Conservation (phyloP, 1,140 invertebrate species). For the Mycetomoellerius zeteki region DNA sequence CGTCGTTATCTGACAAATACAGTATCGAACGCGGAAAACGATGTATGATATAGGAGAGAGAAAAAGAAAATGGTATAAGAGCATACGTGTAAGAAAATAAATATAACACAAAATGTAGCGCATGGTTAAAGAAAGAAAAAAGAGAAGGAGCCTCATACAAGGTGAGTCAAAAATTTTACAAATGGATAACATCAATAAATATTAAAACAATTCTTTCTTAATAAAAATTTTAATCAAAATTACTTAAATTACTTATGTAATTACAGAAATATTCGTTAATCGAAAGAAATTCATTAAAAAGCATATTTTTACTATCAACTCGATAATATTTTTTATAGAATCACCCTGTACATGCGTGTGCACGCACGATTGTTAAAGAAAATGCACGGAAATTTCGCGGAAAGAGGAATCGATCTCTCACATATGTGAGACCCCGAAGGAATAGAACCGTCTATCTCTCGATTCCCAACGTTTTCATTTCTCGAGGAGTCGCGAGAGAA, state of each 20-base stretch:
- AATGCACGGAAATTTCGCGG: slow-evolving; percentile 26
- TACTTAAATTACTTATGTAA: background rate
- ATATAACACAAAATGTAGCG: background rate
- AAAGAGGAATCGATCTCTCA: slow-evolving; percentile 15
- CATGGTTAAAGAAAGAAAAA: background rate
- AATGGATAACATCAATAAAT: background rate
- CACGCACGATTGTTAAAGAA: background rate
- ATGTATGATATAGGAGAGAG: background rate
- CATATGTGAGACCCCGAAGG: slow-evolving; percentile 20
- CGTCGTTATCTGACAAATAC: slow-evolving; percentile 62
- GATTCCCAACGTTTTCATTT: slow-evolving; percentile 50
- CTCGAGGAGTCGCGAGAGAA: background rate
- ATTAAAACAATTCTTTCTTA: too few relatives aligned
- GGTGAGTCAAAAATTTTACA: background rate
- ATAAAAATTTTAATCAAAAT: background rate
- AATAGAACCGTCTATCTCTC: slow-evolving; percentile 41
- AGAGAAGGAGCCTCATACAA: background rate
- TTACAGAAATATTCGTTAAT: background rate
- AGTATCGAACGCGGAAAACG: slow-evolving; percentile 7
- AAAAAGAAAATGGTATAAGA: background rate
- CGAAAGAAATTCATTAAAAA: background rate
- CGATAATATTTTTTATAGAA: background rate
- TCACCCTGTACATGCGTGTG: background rate
- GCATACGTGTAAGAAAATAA: slow-evolving; percentile 4
- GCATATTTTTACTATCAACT: background rate